Conservation (phyloP, 2,888 invertebrate species). For the Notocelia uddmanniana region DNA sequence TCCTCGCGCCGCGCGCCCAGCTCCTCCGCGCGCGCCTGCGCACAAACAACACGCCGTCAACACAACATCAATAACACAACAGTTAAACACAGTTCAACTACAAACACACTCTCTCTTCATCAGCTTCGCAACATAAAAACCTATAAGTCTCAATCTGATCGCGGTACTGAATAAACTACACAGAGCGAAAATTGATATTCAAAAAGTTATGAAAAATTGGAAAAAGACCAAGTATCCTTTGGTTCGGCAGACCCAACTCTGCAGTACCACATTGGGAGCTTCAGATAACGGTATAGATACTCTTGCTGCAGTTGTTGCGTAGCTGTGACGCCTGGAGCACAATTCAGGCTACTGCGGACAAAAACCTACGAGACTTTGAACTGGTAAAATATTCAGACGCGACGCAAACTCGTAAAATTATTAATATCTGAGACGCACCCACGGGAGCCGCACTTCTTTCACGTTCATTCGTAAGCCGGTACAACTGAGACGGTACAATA, state of each 20-base stretch:
- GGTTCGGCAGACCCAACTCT: not conserved
- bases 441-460: slow-evolving; percentile 23
- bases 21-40: slow-evolving; percentile 40
- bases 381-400: slow-evolving; percentile 29
- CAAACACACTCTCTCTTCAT: not conserved
- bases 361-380: slow-evolving; percentile 6
- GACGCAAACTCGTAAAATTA: slow-evolving; percentile 27
- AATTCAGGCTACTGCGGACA: not conserved
- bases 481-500: not conserved
- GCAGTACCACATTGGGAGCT: too few species aligned
- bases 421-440: slow-evolving; percentile 37
- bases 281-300: too few species aligned
- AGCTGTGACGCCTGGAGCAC: not conserved
- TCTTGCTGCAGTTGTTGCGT: not conserved
- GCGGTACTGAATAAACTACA: too few species aligned
- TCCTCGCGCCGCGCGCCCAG: slow-evolving; percentile 33
- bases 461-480: slow-evolving; percentile 24
- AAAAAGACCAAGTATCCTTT: not conserved
- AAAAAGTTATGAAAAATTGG: not conserved
- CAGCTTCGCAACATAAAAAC: not conserved
- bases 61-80: not conserved
- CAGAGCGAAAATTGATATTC: not conserved
- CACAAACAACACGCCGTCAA: slow-evolving; percentile 5
- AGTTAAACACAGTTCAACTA: too few species aligned
- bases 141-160: too few species aligned